phyloP scores from a whole-genome alignment of 2,113 vertebrate genomes.

The Nycticryphes semicollaris region DNA sequence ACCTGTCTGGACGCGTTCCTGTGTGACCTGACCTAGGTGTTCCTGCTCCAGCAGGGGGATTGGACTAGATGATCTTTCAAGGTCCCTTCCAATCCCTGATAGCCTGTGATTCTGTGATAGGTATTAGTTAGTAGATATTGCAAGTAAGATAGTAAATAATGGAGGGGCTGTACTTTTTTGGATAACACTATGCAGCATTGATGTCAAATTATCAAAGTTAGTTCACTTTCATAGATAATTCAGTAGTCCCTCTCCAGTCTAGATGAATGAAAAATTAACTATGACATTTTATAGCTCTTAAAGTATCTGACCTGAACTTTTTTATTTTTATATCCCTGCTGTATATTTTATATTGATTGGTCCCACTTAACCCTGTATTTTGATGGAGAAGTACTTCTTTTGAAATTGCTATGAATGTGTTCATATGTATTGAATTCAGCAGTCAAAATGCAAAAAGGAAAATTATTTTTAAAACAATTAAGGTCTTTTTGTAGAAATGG shows the following conservation, averaged over 20 bases:
- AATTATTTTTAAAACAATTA: not conserved
- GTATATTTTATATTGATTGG: constrained; percentile 38
- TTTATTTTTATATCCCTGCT: not conserved
- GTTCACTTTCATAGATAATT: constrained; percentile 57
- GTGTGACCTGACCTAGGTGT: too few species aligned
- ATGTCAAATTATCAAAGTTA: constrained; percentile 44
- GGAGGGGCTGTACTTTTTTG: not conserved
- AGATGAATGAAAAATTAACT: constrained; percentile 50
- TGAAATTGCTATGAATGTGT: not conserved
- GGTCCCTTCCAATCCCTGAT: too few species aligned
- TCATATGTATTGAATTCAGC: not conserved
- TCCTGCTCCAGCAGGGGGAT: too few species aligned
- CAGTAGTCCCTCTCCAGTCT: not conserved
- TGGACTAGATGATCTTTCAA: too few species aligned
- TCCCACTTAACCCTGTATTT: constrained; percentile 35
- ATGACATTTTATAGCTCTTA: constrained; percentile 36
- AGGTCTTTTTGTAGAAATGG: not conserved
- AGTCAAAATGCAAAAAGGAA: not conserved
- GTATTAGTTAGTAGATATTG: not conserved
- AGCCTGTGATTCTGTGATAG: not conserved
- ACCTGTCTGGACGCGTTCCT: too few species aligned
- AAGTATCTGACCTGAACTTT: constrained; percentile 22
- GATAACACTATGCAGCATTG: not conserved
- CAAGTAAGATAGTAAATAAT: not conserved
- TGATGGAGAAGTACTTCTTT: not conserved